Evolutionary conservation across 1,140 invertebrate genomes (phyloP).

Genomic region (Drosophila willistoni): DNA sequence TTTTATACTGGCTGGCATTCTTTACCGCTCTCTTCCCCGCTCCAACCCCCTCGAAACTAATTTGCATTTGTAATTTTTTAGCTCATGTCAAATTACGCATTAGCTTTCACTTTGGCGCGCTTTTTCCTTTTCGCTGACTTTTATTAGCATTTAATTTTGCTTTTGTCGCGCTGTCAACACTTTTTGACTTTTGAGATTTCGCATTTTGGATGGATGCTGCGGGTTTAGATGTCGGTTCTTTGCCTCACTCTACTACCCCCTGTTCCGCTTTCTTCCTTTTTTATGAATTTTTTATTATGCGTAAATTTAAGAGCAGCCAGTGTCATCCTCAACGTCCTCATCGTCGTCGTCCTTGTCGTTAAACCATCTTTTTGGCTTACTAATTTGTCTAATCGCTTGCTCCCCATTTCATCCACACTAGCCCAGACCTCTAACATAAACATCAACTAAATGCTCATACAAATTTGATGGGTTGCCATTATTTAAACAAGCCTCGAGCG

Average conservation of each 20-base stretch:
- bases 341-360: conserved; percentile 2
- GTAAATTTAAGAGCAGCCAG: conserved; percentile 48
- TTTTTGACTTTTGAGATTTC: conserved; percentile 55
- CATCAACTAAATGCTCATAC: conserved; percentile 79
- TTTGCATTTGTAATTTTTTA: conserved; percentile 80
- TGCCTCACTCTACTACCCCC: background rate
- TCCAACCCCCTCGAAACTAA: conserved; percentile 53
- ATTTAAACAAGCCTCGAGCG: conserved; percentile 74
- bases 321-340: conserved; percentile 1
- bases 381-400: conserved; percentile 57
- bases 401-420: background rate
- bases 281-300: conserved; percentile 56
- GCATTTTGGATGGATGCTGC: background rate
- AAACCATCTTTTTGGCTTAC: conserved; percentile 40
- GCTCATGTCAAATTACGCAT: conserved; percentile 78
- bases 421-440: conserved; percentile 50
- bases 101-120: conserved; percentile 67
- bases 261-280: conserved; percentile 5
- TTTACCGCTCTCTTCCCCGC: conserved; percentile 6
- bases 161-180: conserved; percentile 68
- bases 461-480: conserved; percentile 76
- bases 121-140: conserved; percentile 44
- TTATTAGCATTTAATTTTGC: conserved; percentile 76
- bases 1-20: conserved; percentile 18
- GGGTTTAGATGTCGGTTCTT: background rate